Evolutionary conservation across 2,888 invertebrate species (phyloP).

Genomic region (Graphium colonna): DNA sequence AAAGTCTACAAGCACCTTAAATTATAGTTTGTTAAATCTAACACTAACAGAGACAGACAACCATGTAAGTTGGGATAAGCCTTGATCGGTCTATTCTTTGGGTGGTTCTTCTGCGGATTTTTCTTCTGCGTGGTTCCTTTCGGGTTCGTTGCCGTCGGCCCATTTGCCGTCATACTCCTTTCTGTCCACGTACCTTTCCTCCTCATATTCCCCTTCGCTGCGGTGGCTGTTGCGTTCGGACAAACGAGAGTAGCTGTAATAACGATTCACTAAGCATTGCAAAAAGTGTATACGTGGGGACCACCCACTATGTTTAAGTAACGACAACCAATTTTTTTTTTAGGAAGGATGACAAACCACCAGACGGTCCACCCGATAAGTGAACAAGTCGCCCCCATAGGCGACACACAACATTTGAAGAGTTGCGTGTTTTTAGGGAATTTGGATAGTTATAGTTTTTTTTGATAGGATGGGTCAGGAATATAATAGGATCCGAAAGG

Average conservation of each 20-base stretch:
- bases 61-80: conserved; percentile 5
- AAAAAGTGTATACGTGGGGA: too few relatives aligned
- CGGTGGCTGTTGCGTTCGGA: conserved; percentile 71
- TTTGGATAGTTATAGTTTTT: too few relatives aligned
- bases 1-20: conserved; percentile 26
- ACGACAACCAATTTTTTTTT: too few relatives aligned
- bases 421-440: too few relatives aligned
- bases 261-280: conserved; percentile 12
- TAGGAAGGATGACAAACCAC: too few relatives aligned
- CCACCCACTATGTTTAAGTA: too few relatives aligned
- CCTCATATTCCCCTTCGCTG: conserved; percentile 76
- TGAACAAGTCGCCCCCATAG: too few relatives aligned
- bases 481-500: too few relatives aligned
- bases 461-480: too few relatives aligned
- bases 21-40: conserved; percentile 19
- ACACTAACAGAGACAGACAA: conserved; percentile 15
- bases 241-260: conserved; percentile 64
- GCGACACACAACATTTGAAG: too few relatives aligned
- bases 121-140: conserved; percentile 54
- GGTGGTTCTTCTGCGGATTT: conserved; percentile 59
- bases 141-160: conserved; percentile 80
- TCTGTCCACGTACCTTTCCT: conserved; percentile 79
- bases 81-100: conserved; percentile 49
- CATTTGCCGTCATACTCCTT: conserved; percentile 84
- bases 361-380: too few relatives aligned